phyloP scores from a whole-genome alignment of 2,797 vertebrate genomes.

The Lagodon rhomboides region DNA sequence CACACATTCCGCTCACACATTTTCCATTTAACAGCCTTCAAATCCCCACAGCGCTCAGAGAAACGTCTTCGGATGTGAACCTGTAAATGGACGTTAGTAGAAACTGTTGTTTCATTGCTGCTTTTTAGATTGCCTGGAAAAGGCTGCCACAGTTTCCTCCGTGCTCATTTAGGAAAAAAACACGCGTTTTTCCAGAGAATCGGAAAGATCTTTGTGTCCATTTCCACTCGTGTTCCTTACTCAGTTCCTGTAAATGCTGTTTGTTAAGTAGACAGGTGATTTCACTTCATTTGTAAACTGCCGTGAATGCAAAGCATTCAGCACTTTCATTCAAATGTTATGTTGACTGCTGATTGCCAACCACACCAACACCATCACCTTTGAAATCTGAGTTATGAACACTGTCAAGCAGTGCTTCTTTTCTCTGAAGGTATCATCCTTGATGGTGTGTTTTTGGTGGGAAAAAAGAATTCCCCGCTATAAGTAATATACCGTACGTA shows the following conservation, averaged over 20 bases:
- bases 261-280: conserved; percentile 45
- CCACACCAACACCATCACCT: conserved; percentile 17
- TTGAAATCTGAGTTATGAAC: conserved; percentile 27
- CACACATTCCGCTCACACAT: conserved; percentile 44
- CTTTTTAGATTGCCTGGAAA: conserved; percentile 32
- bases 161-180: conserved; percentile 12
- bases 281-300: conserved; percentile 33
- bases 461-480: conserved; percentile 24
- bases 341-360: conserved; percentile 38
- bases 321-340: conserved; percentile 57
- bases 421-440: conserved; percentile 34
- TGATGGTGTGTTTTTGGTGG: conserved; percentile 24
- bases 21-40: conserved; percentile 57
- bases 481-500: conserved; percentile 42
- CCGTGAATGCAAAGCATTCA: conserved; percentile 54
- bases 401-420: conserved; percentile 33
- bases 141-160: conserved; percentile 4
- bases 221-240: conserved; percentile 28
- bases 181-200: neutral
- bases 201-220: conserved; percentile 20
- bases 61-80: conserved; percentile 42
- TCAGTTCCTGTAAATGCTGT: conserved; percentile 43
- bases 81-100: conserved; percentile 38
- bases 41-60: conserved; percentile 50
- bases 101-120: conserved; percentile 27